These are phyloP conservation scores for Boleophthalmus pectinirostris DNA, from an alignment of 2,113 vertebrate species.

Conservation along the genomic window DNA sequence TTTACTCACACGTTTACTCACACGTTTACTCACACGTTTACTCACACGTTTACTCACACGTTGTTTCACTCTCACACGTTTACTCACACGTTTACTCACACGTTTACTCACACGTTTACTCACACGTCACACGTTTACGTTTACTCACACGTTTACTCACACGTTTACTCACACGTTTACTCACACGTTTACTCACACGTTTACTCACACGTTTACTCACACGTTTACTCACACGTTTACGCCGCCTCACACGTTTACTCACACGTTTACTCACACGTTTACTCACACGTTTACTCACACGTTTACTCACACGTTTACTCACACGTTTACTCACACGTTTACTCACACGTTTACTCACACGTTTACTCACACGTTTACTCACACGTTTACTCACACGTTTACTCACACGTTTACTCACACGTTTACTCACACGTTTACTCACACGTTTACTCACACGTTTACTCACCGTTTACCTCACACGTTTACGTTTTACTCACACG, in stretches of 20 bases:
- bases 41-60: conserved; percentile 46
- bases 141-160: conserved; percentile 47
- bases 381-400: conserved; percentile 47
- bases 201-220: conserved; percentile 47
- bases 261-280: conserved; percentile 48
- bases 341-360: conserved; percentile 46
- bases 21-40: conserved; percentile 47
- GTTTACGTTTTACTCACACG: too few species aligned
- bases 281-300: conserved; percentile 46
- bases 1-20: conserved; percentile 46
- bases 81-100: conserved; percentile 45
- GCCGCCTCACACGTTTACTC: too few species aligned
- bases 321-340: conserved; percentile 47
- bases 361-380: conserved; percentile 48
- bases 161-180: conserved; percentile 48
- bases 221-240: conserved; percentile 47
- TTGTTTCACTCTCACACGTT: conserved; percentile 51
- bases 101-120: conserved; percentile 46
- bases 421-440: conserved; percentile 48
- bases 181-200: conserved; percentile 46
- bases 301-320: conserved; percentile 48
- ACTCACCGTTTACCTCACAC: conserved; percentile 42
- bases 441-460: conserved; percentile 47
- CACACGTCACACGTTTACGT: conserved; percentile 44
- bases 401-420: conserved; percentile 46